Base-by-base conservation (phyloP, 2,888 invertebrate genomes). In the Drosophila acutilabella region DNA sequence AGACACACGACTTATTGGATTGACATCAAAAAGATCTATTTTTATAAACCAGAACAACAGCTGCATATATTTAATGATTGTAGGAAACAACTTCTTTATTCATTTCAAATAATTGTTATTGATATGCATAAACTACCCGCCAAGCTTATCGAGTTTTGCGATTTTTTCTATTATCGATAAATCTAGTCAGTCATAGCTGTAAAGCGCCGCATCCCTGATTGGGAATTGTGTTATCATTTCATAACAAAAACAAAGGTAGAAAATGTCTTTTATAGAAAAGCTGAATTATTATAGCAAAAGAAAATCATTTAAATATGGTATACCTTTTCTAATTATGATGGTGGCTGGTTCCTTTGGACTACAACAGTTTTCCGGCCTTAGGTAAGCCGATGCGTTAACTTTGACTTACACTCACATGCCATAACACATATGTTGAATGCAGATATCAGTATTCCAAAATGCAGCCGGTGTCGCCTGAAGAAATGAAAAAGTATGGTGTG, bases 271-370 rank as follows among this genome's bases (percentile, higher is more conserved):
- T 64, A 20, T 44, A 14, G 67, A 89, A 20, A 91, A 75, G 54
- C 50, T 91, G 11, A 85, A 81, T 56, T 57, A 76, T 44, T 74
- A 88, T 44, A 65, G 80, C 8, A 81, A 78, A 60, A 77, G 78
- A 56, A 93, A 92, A 84, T 92, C 91, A 52, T 78, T 94, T 66
- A 94, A 92, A 90, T 95, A 94, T 92, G 96, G 96, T 7, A 61
- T 96, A 38, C 97, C 97, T 5, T 96, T 97, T 91, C 86, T 97
- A 20, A 68, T 95, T 53, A 93, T 96, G 70, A 92, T 97, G 18
- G 92, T 97, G 59, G 96, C 96, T 42, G 97, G 96, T 54, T 96
- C 97, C 0, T 95, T 96, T 91, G 96, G 95, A 4, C 91, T 97
- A 33, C 93, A 93, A 81, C 95, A 96, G 92, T 97, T 97, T 93